Conservation (phyloP, 2,113 vertebrate species). For the Ploceus nigricollis region DNA sequence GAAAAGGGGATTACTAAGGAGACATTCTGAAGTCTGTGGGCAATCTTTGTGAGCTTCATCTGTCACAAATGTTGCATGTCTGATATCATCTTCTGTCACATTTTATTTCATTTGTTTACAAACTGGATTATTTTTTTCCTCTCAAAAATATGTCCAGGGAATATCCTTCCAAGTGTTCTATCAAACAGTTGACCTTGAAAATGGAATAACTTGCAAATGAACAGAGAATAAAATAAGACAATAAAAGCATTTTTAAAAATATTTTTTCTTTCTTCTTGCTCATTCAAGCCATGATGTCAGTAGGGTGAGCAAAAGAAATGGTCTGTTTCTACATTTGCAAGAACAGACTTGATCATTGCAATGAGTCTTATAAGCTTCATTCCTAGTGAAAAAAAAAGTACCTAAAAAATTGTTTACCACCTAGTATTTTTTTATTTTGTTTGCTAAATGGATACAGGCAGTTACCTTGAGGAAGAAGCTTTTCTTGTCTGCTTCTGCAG, state of each 20-base stretch:
- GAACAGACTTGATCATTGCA: background rate
- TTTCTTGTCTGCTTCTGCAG: background rate
- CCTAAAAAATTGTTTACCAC: background rate
- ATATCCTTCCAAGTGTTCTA: constrained; percentile 31
- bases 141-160: constrained; percentile 37
- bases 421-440: background rate
- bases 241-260: background rate
- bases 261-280: background rate
- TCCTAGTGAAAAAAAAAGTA: background rate
- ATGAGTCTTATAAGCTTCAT: background rate
- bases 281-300: background rate
- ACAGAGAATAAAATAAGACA: background rate
- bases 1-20: background rate
- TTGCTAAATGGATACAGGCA: background rate
- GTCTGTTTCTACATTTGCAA: background rate
- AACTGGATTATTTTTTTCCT: background rate
- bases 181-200: constrained; percentile 46
- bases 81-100: constrained; percentile 54
- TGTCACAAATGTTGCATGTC: constrained; percentile 52
- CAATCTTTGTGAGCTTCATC: constrained; percentile 43
- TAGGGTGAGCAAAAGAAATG: background rate
- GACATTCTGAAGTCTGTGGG: constrained; percentile 38
- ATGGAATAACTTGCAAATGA: background rate
- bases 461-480: background rate
- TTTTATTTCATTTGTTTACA: constrained; percentile 60